Percentiles rank a stretch among this genome's conserved stretches.
phyloP scores from a whole-genome alignment of 1,140 invertebrate species.

The Paraescarpia echinospica region DNA sequence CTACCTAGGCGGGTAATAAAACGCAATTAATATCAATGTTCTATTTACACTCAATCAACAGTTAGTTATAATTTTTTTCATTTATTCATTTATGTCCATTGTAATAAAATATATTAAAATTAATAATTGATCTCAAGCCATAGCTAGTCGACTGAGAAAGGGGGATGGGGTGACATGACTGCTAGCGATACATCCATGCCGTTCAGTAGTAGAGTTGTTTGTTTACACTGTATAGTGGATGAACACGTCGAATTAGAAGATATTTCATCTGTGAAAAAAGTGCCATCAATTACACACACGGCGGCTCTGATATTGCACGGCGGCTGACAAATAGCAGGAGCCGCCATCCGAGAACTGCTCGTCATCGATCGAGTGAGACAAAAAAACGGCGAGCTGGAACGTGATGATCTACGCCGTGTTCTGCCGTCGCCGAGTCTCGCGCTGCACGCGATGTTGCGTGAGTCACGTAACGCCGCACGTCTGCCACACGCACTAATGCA shows the following conservation, averaged over 20 bases:
- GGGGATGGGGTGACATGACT: too few species aligned
- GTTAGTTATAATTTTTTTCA: neutral
- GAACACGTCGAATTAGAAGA: neutral
- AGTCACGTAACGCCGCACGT: neutral
- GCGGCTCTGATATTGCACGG: neutral
- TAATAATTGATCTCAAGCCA: neutral
- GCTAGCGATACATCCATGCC: neutral
- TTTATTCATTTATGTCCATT: neutral
- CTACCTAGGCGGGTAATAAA: too few species aligned
- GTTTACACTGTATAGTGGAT: neutral
- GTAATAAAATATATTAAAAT: neutral
- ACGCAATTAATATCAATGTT: neutral
- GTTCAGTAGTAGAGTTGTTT: neutral
- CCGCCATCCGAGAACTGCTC: neutral
- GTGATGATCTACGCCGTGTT: neutral
- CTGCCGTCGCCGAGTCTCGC: neutral
- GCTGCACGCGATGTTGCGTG: neutral
- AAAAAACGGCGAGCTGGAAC: neutral
- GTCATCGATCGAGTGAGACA: neutral
- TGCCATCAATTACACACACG: neutral
- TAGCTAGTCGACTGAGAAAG: neutral
- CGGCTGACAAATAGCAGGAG: neutral
- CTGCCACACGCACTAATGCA: neutral
- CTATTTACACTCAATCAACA: neutral
- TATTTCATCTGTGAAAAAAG: neutral